phyloP scores from a whole-genome alignment of 2,888 invertebrate species.

The Isotomurus palustris region DNA sequence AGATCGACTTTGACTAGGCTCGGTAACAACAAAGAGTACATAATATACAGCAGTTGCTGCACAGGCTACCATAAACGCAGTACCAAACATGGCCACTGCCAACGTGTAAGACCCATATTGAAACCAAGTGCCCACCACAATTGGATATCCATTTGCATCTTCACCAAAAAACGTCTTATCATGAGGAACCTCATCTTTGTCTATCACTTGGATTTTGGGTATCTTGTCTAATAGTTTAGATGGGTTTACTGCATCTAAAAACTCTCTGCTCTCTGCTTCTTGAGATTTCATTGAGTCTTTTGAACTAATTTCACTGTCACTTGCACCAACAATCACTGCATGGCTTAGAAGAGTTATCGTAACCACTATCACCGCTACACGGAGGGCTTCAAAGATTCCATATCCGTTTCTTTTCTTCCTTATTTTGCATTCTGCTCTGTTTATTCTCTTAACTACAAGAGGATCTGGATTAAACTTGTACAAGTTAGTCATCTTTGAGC shows the following conservation, averaged over 20 bases:
- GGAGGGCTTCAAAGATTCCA: no score
- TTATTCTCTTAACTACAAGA: no score
- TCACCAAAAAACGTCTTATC: constrained; percentile 39
- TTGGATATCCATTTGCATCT: constrained; percentile 37
- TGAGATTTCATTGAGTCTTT: not conserved
- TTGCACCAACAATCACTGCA: no score
- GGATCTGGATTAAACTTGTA: no score
- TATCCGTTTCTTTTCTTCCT: no score
- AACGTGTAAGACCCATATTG: constrained; percentile 40
- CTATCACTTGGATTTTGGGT: not conserved
- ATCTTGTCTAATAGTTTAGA: no score
- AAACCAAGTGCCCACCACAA: constrained; percentile 43
- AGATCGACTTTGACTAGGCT: constrained; percentile 39
- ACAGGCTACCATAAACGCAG: constrained; percentile 35
- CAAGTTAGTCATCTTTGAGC: no score
- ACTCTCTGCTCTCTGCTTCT: not conserved
- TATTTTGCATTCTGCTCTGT: no score
- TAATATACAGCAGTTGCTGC: constrained; percentile 40
- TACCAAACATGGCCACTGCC: constrained; percentile 37
- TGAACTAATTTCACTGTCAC: no score
- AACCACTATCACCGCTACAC: no score
- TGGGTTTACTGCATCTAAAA: no score
- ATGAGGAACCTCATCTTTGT: not conserved
- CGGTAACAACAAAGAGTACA: constrained; percentile 45
- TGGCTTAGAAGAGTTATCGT: no score